Conservation (phyloP, 2,113 vertebrate genomes). For the Rhinopomastus cyanomelas region DNA sequence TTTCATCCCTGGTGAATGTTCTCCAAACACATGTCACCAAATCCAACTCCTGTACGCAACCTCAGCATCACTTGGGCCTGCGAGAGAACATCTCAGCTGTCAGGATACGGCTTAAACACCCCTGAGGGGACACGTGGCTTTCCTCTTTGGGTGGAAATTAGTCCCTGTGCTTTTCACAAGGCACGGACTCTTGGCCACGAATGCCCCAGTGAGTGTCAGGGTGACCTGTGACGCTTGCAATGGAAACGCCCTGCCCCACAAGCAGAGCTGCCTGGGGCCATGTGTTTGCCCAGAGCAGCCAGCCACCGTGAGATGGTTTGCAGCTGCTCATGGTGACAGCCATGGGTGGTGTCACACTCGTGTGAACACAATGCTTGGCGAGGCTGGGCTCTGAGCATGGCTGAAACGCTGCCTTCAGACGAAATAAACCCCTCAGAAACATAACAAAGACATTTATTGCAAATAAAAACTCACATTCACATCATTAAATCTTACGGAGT, state of each 20-base stretch:
- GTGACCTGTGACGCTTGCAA: not conserved
- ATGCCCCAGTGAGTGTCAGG: not conserved
- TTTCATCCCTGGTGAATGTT: not conserved
- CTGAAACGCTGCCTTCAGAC: conserved; percentile 4
- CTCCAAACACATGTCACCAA: not conserved
- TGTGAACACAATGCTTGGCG: not conserved
- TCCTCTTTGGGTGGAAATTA: not conserved
- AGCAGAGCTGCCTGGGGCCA: not conserved
- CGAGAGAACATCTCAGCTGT: not conserved
- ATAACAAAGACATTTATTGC: conserved; percentile 51
- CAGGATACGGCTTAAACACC: not conserved
- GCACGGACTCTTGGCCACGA: not conserved
- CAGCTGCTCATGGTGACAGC: not conserved
- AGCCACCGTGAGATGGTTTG: not conserved
- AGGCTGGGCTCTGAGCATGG: not conserved
- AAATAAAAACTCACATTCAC: conserved; percentile 43
- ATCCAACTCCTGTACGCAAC: not conserved
- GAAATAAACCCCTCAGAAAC: conserved; percentile 14
- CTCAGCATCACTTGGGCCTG: not conserved
- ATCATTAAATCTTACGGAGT: conserved; percentile 31
- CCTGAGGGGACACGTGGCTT: accelerated
- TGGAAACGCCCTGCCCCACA: not conserved
- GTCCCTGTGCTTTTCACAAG: not conserved
- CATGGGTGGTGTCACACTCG: not conserved
- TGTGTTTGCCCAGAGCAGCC: not conserved